Evolutionary conservation across 2,797 vertebrate species (phyloP).

Genomic region (Manis pentadactyla): DNA sequence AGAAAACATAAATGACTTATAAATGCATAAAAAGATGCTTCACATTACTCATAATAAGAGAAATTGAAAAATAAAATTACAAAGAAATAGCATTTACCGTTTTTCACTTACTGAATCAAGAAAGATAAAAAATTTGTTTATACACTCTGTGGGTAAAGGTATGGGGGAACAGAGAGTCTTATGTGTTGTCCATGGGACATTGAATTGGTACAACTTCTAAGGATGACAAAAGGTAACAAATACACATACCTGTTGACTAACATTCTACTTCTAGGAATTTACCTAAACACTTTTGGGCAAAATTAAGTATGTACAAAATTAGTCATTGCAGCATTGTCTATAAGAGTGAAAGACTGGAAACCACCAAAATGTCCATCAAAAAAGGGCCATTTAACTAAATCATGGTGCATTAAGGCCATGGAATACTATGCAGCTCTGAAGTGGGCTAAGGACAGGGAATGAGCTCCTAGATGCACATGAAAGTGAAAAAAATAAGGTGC

Average conservation of each 20-base stretch:
- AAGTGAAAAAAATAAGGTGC: neutral
- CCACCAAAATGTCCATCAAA: neutral
- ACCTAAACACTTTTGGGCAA: neutral
- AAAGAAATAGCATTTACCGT: neutral
- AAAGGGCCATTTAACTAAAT: neutral
- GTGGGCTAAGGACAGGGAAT: neutral
- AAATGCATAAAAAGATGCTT: neutral
- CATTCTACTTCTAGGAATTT: neutral
- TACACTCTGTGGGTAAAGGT: neutral
- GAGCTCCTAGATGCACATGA: neutral
- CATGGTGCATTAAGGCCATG: neutral
- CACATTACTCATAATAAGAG: neutral
- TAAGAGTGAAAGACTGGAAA: neutral
- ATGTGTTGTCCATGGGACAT: neutral
- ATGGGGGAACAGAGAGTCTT: neutral
- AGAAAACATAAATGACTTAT: neutral
- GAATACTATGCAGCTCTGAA: neutral
- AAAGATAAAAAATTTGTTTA: neutral
- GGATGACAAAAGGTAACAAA: neutral
- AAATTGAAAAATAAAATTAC: neutral
- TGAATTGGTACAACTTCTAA: neutral
- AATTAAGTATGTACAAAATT: neutral
- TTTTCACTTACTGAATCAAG: neutral
- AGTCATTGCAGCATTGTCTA: neutral
- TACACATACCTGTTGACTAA: neutral